A percentile compares a stretch with the other conserved stretches of the same genome.
Evolutionary conservation across 2,888 invertebrate species (phyloP).

Genomic region (Agrochola lota): DNA sequence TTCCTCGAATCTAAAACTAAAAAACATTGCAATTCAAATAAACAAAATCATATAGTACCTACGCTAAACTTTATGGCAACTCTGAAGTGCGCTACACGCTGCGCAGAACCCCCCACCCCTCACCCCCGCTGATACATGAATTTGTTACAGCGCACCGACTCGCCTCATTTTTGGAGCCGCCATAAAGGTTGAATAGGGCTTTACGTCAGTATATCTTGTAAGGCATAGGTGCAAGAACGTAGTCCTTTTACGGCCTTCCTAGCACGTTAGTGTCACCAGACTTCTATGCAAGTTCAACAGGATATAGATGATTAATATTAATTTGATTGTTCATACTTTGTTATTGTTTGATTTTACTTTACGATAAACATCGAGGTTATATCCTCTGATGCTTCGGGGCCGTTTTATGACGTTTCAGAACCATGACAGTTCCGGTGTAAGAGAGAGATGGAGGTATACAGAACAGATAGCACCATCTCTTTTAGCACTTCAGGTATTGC

Average conservation of each 20-base stretch:
- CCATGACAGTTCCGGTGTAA: neutral
- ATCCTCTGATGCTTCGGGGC: neutral
- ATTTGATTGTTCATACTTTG: constrained; percentile 8
- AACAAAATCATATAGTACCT: neutral
- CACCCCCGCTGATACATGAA: no score
- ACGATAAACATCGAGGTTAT: neutral
- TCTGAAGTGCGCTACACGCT: no score
- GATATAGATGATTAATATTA: constrained; percentile 4
- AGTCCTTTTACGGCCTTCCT: neutral
- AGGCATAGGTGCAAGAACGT: neutral
- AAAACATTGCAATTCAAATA: neutral
- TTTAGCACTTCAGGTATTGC: neutral
- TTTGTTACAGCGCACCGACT: no score
- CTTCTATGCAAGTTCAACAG: neutral
- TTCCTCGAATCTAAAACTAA: constrained; percentile 1
- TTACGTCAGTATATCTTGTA: constrained; percentile 2
- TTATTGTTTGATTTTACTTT: constrained; percentile 5
- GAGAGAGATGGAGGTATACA: neutral
- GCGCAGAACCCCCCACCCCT: no score
- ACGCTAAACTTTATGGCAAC: no score
- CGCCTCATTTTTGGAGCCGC: no score
- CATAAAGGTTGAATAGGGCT: no score
- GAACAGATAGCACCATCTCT: neutral
- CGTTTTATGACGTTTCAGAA: neutral
- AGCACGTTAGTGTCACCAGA: neutral